Evolutionary conservation across 2,888 invertebrate genomes (phyloP).

Genomic region (Stenichneumon culpator): DNA sequence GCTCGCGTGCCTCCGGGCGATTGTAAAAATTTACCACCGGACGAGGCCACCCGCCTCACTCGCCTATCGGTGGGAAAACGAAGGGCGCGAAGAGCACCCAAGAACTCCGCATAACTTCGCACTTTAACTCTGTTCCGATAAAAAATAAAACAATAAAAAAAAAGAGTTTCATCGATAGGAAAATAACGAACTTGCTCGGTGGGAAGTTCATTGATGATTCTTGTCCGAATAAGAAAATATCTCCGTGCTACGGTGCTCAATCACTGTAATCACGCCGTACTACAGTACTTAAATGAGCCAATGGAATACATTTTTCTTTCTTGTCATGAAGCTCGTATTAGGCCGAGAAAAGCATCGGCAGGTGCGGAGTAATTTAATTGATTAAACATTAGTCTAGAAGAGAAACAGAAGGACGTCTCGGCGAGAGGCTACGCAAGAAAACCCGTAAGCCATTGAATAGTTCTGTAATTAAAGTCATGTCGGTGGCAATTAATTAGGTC

Average conservation of each 20-base stretch:
- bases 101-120: constrained; percentile 6
- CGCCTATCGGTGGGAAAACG: constrained; percentile 44
- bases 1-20: constrained; percentile 47
- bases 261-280: neutral
- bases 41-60: constrained; percentile 52
- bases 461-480: constrained; percentile 64
- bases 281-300: neutral
- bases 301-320: neutral
- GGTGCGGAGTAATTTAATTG: constrained; percentile 50
- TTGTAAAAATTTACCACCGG: constrained; percentile 36
- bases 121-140: neutral
- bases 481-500: constrained; percentile 66
- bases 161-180: neutral
- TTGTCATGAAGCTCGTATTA: neutral
- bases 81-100: constrained; percentile 11
- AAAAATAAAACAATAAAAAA: neutral
- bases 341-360: neutral
- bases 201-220: neutral
- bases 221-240: neutral
- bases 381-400: constrained; percentile 46
- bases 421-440: constrained; percentile 46
- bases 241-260: neutral
- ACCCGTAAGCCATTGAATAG: constrained; percentile 55
- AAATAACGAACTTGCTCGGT: neutral
- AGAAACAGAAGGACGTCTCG: constrained; percentile 48